Evolutionary conservation across 1,140 invertebrate genomes (phyloP), one percentile per base, ranked within the genome.

Genomic region (Hycleus phaleratus): DNA sequence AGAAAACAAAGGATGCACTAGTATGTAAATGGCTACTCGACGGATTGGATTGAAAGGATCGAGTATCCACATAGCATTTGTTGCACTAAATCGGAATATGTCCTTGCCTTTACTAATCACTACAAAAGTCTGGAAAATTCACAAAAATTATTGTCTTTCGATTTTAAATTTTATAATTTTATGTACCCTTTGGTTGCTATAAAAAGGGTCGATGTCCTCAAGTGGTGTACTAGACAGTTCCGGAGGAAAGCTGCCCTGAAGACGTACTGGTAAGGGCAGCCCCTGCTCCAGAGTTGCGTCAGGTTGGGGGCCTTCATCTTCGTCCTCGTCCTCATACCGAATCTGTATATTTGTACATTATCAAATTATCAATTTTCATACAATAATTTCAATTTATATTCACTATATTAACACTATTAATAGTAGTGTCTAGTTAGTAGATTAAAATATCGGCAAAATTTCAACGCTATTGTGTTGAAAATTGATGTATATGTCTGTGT

Each of bases 61-160:
- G 71, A 98, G 82, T 74, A 95, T 82, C 85, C 88, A 97, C 75
- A 97, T 79, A 74, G 93, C 93, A 77, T 97, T 88, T 66, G 92
- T 93, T 72, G 95, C 93, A 79, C 91, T 95, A 84, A 98, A 98
- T 79, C 95, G 86, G 84, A 94, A 97, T 81, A 98, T 96, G 81
- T 95, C 93, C 83, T 93, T 95, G 79, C 95, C 94, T 84, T 90
- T 96, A 82, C 92, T 97, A 78, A 98, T 83, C 70, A 98, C 95
- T 81, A 96, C 88, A 82, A 97, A 97, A 74, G 94, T 97, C 95
- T 97, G 84, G 54, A 85, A 83, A 71, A 5, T 32, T 32, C 18
- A 18, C 18, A 18, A 72, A 77, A 75, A 73, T 12, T 5, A n/a
- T 42, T 42, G 9, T 42, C 1, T 5, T n/a, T n/a, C 4, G 2